Base-by-base conservation (phyloP, 2,797 vertebrate species). In the Podarcis lilfordi region DNA sequence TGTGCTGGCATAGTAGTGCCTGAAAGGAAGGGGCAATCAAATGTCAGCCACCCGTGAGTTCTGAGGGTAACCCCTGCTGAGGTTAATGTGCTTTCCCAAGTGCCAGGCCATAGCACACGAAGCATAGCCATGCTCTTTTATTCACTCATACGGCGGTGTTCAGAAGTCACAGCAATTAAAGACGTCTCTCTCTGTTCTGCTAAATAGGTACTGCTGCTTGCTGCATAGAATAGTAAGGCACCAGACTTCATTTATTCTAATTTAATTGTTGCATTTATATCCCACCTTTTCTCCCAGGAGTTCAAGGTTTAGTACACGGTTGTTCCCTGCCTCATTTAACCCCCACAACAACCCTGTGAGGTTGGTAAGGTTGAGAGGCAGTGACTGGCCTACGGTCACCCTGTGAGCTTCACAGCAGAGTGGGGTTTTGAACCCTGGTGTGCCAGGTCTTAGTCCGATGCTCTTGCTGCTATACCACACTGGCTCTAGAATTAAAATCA, bases 121-220 rank as follows among this genome's bases (percentile, higher is more conserved):
- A 17, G 29, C 43, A 61, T 35, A 27, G 35, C 4, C 25, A 29
- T 37, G 4, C 35, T 84, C n/a, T 72, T 81, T 61, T 66, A 27
- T 45, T 74, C 40, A 69, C 45, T 17, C 35, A 77, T 11, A 59
- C 15, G 4, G 32, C 13, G 5, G 2, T 40, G 37, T 85, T 81
- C 15, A 32, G 40, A 80, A 64, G 25, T 29, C 19, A 55, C 74
- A 84, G 50, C 27, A 89, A 43, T 29, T 87, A 87, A 87, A 84
- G 82, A 84, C 0, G 25, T 7, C 71, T 2, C 2, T 82, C n/a
- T 72, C 50, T 55, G 50, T 59, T 27, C 75, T 71, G 40, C 32
- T 37, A 19, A 66, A 64, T 45, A 59, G 3, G 83, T 1, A 19
- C 80, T 29, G 1, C 1, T 2, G 25, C 5, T 68, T 83, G 29